These are phyloP conservation scores for Laticauda colubrina DNA, from an alignment of 2,113 vertebrate species.

Conservation along the genomic window DNA sequence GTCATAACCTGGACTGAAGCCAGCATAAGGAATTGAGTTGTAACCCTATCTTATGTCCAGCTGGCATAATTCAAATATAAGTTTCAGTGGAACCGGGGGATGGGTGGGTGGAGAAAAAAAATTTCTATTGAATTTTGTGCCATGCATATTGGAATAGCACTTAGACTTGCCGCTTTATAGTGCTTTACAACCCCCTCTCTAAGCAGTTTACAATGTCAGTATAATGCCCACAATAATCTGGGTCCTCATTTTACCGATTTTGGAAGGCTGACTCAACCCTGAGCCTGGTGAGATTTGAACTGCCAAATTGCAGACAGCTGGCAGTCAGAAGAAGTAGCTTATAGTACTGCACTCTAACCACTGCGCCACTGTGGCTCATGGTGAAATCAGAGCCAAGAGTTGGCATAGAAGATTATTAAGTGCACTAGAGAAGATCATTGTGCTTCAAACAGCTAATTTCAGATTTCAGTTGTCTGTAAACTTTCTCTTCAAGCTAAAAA, in stretches of 20 bases:
- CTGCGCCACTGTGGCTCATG: neutral
- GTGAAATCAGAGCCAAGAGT: neutral
- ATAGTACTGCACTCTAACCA: no score
- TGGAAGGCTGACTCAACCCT: no score
- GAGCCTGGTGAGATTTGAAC: no score
- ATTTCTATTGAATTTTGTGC: neutral
- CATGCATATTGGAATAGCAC: neutral
- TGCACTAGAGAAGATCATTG: neutral
- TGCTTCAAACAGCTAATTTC: neutral
- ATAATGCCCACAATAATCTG: no score
- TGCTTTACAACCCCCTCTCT: no score
- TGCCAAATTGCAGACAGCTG: no score
- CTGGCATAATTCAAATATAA: constrained; percentile 19
- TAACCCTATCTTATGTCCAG: constrained; percentile 2
- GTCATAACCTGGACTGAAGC: neutral
- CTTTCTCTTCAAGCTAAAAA: neutral
- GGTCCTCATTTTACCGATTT: no score
- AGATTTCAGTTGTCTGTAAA: neutral
- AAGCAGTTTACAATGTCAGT: no score
- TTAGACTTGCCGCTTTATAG: no score
- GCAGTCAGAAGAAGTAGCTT: no score
- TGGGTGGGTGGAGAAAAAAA: neutral
- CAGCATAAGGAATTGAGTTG: constrained; percentile 1
- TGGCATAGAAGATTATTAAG: neutral
- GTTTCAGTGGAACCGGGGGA: neutral